These are phyloP conservation scores for Callocephalon fimbriatum DNA, from an alignment of 2,113 vertebrate species.

Conservation along the genomic window DNA sequence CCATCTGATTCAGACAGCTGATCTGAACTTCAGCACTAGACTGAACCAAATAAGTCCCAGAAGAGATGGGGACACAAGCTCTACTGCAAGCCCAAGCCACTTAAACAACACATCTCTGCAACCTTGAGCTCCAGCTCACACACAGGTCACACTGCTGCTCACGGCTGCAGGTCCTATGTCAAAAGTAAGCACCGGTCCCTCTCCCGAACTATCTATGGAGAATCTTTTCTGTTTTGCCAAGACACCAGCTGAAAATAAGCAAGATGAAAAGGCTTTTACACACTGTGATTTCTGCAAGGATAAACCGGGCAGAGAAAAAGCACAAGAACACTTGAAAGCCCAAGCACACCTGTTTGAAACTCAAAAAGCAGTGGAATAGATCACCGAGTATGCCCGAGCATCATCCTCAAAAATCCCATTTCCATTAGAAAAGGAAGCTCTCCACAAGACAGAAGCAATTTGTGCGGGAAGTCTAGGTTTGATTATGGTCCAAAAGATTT, in stretches of 20 bases:
- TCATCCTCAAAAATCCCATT: background rate
- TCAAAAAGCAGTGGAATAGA: background rate
- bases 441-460: background rate
- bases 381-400: background rate
- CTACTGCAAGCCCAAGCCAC: background rate
- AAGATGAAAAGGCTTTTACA: background rate
- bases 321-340: background rate
- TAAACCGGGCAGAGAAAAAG: background rate
- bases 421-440: background rate
- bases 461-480: background rate
- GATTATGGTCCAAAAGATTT: background rate
- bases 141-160: background rate
- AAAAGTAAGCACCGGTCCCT: background rate
- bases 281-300: background rate
- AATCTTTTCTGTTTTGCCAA: background rate
- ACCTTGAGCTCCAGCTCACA: background rate
- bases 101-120: background rate
- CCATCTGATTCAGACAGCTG: background rate
- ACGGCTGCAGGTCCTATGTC: background rate
- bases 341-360: background rate
- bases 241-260: background rate
- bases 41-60: background rate
- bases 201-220: background rate
- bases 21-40: background rate
- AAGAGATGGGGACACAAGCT: background rate